phyloP scores from a whole-genome alignment of 2,113 vertebrate genomes.

The Genyomyrus donnyi region DNA sequence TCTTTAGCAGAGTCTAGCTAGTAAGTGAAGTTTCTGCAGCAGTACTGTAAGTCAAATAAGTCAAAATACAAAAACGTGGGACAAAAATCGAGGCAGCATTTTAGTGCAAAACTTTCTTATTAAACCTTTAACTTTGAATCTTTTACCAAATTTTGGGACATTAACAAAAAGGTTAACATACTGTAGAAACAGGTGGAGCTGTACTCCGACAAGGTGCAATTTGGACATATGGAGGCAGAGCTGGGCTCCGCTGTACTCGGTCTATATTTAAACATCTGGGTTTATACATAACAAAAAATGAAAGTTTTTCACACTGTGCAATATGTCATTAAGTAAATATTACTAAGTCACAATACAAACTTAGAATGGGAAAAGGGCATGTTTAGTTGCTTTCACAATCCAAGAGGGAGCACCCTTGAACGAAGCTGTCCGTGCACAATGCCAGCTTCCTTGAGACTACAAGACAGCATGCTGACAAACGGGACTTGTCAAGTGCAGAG shows the following conservation, averaged over 20 bases:
- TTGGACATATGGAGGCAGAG: no score
- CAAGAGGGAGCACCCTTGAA: neutral
- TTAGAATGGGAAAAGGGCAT: neutral
- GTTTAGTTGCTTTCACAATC: neutral
- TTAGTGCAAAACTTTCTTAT: neutral
- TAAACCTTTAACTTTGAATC: neutral
- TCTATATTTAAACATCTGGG: no score
- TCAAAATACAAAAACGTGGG: neutral
- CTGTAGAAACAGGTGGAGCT: neutral
- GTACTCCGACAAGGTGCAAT: rapidly evolving
- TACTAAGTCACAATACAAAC: neutral
- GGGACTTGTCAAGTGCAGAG: neutral
- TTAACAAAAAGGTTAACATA: neutral
- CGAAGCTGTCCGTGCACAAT: neutral
- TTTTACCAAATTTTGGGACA: no score
- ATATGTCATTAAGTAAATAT: neutral
- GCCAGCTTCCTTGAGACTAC: neutral
- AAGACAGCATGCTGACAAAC: neutral
- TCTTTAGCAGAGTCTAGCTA: neutral
- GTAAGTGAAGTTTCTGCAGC: neutral
- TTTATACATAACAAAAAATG: no score
- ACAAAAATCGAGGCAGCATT: neutral
- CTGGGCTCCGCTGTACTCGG: neutral
- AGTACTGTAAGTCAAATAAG: neutral
- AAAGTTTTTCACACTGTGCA: no score